These are phyloP conservation scores for Lacerta agilis DNA, from an alignment of 2,797 vertebrate genomes.

Conservation along the genomic window DNA sequence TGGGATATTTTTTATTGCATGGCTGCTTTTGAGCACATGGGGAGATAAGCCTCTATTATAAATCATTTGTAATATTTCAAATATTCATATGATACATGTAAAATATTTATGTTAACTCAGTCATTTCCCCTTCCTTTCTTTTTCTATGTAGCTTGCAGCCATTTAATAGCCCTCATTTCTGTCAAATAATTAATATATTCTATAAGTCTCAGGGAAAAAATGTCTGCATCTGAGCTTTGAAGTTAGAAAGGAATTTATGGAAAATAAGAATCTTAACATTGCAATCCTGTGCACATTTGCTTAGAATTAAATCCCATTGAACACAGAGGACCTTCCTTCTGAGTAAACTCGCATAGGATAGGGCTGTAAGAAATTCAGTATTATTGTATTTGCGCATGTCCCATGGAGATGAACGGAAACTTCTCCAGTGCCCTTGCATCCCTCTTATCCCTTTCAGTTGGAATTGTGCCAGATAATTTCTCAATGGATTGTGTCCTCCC, in stretches of 20 bases:
- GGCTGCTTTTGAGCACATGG: slow-evolving; percentile 31
- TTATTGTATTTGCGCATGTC: background rate
- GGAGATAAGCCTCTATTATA: slow-evolving; percentile 26
- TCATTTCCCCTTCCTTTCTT: slow-evolving; percentile 35
- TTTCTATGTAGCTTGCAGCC: slow-evolving; percentile 9
- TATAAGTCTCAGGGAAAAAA: background rate
- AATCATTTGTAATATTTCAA: slow-evolving; percentile 5
- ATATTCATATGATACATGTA: background rate
- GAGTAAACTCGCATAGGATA: background rate
- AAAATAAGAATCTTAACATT: background rate
- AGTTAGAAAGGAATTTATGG: slow-evolving; percentile 37
- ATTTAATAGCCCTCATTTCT: slow-evolving; percentile 20
- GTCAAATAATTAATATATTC: slow-evolving; percentile 32
- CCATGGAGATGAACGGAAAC: background rate
- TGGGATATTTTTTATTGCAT: slow-evolving; percentile 20
- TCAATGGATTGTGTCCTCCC: background rate
- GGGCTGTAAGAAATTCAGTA: background rate
- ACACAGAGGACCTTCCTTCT: background rate
- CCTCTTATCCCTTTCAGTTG: background rate
- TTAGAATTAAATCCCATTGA: background rate
- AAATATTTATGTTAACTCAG: slow-evolving; percentile 14
- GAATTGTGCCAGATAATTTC: background rate
- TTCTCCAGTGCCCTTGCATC: background rate
- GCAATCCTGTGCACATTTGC: background rate
- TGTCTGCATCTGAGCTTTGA: slow-evolving; percentile 20